Evolutionary conservation across 2,797 vertebrate genomes (phyloP).

Genomic region (Oryzias sinensis): DNA sequence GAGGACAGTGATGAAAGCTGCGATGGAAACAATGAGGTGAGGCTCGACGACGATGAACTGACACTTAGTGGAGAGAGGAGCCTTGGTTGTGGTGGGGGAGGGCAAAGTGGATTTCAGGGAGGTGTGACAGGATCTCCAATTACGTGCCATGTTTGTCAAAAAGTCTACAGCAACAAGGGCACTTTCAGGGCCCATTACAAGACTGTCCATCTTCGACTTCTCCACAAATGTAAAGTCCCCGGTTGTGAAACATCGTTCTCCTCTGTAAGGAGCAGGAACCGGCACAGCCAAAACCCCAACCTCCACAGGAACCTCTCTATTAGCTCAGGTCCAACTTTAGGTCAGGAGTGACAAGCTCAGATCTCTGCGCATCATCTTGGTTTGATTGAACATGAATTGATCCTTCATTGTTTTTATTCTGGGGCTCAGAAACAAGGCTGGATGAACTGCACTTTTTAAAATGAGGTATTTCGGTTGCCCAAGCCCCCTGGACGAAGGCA

Average conservation of each 20-base stretch:
- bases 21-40: slow-evolving; percentile 69
- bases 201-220: slow-evolving; percentile 93
- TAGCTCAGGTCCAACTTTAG: slow-evolving; percentile 40
- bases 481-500: too few relatives aligned
- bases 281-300: slow-evolving; percentile 98
- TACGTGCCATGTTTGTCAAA: slow-evolving; percentile 94
- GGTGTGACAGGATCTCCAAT: slow-evolving; percentile 81
- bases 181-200: slow-evolving; percentile 97
- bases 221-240: slow-evolving; percentile 94
- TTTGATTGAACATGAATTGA: slow-evolving; percentile 21
- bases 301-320: slow-evolving; percentile 88
- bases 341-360: slow-evolving; percentile 56
- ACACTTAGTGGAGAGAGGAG: slow-evolving; percentile 76
- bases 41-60: slow-evolving; percentile 69
- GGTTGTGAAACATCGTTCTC: slow-evolving; percentile 95
- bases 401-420: slow-evolving; percentile 8
- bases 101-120: slow-evolving; percentile 71
- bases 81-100: slow-evolving; percentile 69
- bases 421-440: slow-evolving; percentile 37
- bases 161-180: slow-evolving; percentile 96
- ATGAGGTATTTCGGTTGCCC: not conserved
- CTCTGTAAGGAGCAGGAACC: slow-evolving; percentile 92
- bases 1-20: slow-evolving; percentile 91
- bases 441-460: slow-evolving; percentile 63
- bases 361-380: slow-evolving; percentile 15